These are phyloP conservation scores for Charina bottae DNA, from an alignment of 2,113 vertebrate genomes.

Conservation along the genomic window DNA sequence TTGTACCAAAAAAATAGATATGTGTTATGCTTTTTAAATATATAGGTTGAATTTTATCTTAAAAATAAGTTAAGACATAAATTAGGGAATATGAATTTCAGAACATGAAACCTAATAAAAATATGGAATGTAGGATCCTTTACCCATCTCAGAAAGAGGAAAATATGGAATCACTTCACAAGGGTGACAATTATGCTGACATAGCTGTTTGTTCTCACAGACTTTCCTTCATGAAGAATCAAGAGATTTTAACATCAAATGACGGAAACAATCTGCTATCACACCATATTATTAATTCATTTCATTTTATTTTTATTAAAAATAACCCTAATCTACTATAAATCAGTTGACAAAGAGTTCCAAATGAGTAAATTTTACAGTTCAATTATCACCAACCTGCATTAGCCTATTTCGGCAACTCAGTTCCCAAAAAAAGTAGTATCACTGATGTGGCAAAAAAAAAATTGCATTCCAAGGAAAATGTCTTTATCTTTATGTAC, in stretches of 20 bases:
- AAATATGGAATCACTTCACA: background rate
- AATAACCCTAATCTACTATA: no score
- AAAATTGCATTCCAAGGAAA: constrained; percentile 20
- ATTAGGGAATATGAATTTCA: no score
- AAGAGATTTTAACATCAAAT: no score
- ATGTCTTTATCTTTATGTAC: background rate
- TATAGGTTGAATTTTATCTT: no score
- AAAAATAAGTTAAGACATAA: no score
- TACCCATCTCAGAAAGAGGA: background rate
- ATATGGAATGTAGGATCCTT: background rate
- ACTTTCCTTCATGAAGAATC: background rate
- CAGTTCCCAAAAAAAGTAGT: background rate
- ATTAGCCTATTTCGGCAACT: background rate
- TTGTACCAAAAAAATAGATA: no score
- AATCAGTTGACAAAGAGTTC: no score
- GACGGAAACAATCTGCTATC: no score
- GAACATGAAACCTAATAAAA: background rate
- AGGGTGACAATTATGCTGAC: background rate
- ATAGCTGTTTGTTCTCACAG: background rate
- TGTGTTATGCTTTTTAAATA: no score
- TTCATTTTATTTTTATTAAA: no score
- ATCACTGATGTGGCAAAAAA: background rate
- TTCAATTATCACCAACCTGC: background rate
- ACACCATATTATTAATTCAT: no score
- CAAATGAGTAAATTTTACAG: background rate